These are phyloP conservation scores for Acinonyx jubatus DNA, from an alignment of 2,113 vertebrate species.

Conservation along the genomic window DNA sequence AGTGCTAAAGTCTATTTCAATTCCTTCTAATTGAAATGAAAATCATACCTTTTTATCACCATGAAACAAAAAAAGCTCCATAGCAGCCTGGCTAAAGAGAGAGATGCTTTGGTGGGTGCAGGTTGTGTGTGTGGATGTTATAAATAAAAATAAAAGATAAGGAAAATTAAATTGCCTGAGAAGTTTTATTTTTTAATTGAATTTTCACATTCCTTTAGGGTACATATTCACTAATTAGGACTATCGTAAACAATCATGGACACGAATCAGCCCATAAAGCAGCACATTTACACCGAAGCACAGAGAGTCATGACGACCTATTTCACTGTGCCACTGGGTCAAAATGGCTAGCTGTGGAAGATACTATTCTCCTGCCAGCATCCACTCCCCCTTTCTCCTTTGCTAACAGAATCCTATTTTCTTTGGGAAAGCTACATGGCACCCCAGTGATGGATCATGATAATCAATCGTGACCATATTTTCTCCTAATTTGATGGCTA, in stretches of 20 bases:
- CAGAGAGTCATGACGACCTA: not conserved
- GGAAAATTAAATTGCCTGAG: not conserved
- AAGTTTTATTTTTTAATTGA: not conserved
- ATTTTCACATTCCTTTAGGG: not conserved
- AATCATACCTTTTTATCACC: not conserved
- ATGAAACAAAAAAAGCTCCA: not conserved
- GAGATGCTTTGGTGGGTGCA: not conserved
- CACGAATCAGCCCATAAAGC: not conserved
- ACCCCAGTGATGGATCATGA: not conserved
- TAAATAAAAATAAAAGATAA: slow-evolving; percentile 43
- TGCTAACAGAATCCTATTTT: slow-evolving; percentile 12
- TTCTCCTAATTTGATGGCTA: not conserved
- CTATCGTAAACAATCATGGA: not conserved
- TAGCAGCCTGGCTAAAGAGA: not conserved
- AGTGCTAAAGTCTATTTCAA: not conserved
- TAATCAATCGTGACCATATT: not conserved
- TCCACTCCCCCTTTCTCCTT: not conserved
- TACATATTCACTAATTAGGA: not conserved
- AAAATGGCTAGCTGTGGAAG: not conserved
- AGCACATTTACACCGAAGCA: not conserved
- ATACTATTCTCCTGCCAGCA: not conserved
- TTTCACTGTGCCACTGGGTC: not conserved
- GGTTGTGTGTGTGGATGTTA: not conserved
- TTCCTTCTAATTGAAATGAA: not conserved
- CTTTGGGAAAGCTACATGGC: not conserved